Evolutionary conservation across 1,140 invertebrate genomes (phyloP).

Genomic region (Aporrectodea caliginosa): DNA sequence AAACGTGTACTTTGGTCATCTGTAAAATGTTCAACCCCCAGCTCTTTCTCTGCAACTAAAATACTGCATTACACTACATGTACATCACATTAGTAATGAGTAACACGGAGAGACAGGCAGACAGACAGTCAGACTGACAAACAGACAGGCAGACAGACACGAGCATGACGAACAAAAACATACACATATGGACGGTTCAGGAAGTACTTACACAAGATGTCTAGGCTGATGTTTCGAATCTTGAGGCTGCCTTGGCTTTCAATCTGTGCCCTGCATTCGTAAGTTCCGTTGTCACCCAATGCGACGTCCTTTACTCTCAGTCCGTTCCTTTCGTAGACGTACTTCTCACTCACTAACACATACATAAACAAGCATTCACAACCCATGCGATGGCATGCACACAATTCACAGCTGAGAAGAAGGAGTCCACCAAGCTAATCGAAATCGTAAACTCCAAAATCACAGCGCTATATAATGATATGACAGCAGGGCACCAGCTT

Average conservation of each 20-base stretch:
- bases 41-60: too few relatives aligned
- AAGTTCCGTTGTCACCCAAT: conserved; percentile 16
- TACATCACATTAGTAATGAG: too few relatives aligned
- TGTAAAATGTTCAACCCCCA: too few relatives aligned
- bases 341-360: background rate
- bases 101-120: background rate
- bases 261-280: conserved; percentile 26
- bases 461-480: too few relatives aligned
- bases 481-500: too few relatives aligned
- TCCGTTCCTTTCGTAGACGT: background rate
- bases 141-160: background rate
- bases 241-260: conserved; percentile 22
- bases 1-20: too few relatives aligned
- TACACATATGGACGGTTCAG: background rate
- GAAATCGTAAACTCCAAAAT: too few relatives aligned
- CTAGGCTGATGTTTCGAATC: conserved; percentile 19
- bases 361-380: too few relatives aligned
- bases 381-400: too few relatives aligned
- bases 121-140: background rate
- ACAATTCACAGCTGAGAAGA: too few relatives aligned
- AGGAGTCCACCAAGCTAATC: too few relatives aligned
- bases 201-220: conserved; percentile 26
- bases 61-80: too few relatives aligned
- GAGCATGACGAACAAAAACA: background rate
- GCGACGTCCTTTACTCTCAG: background rate